A percentile compares a stretch with the other conserved stretches of the same genome.
These are phyloP conservation scores for Drosophila sp. DNA, from an alignment of 1,140 invertebrate genomes.

Conservation along the genomic window DNA sequence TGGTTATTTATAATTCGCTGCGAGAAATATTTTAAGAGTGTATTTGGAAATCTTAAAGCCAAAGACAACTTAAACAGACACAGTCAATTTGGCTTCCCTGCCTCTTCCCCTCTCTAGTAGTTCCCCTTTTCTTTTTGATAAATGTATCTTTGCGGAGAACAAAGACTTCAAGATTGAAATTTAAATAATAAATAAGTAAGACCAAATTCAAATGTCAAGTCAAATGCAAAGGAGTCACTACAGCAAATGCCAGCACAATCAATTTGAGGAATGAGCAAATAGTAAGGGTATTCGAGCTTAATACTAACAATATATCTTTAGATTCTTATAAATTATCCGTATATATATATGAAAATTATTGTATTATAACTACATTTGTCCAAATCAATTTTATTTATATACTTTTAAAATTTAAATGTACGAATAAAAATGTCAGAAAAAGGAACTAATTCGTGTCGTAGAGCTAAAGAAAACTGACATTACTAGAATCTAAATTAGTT, in stretches of 20 bases:
- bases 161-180: constrained; percentile 28
- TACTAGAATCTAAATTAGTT: too few species aligned
- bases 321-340: too few species aligned
- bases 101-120: background rate
- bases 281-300: background rate
- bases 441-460: too few species aligned
- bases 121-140: constrained; percentile 8
- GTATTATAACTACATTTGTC: too few species aligned
- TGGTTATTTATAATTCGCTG: constrained; percentile 43
- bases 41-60: constrained; percentile 30
- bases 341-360: too few species aligned
- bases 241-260: background rate
- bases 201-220: constrained; percentile 20
- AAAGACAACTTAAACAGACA: constrained; percentile 4
- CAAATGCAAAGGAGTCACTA: constrained; percentile 7
- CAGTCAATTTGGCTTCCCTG: background rate
- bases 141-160: constrained; percentile 19
- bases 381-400: too few species aligned
- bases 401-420: too few species aligned
- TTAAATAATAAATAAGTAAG: constrained; percentile 42
- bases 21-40: background rate
- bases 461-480: too few species aligned
- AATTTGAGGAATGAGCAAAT: constrained; percentile 8
- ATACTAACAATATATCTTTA: too few species aligned
- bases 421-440: too few species aligned